Evolutionary conservation across 2,797 vertebrate genomes (phyloP), one percentile per base, ranked within the genome.

Genomic region (Chromis chromis): DNA sequence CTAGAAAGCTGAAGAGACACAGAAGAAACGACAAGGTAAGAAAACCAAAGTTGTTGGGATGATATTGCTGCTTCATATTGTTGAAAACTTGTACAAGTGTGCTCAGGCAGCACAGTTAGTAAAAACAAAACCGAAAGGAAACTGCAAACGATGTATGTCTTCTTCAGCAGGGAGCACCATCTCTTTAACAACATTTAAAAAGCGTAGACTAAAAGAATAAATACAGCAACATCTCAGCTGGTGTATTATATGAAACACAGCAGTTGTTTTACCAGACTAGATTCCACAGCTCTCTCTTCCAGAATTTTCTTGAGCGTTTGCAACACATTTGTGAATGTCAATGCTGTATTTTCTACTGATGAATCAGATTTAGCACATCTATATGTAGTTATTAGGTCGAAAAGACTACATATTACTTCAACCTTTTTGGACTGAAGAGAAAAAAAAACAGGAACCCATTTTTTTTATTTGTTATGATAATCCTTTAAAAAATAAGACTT

Each of bases 1-100:
- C 94, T 81, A 94, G 84, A 87, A 94, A 94, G 80, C 93, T 94
- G 74, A 53, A 77, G 24, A 67, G n/a, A 84, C 16, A 27, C 7
- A 40, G 62, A 9, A 52, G 36, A 3, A 57, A 8, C 11, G 2
- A 12, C 7, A 24, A 7, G 21, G 21, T 50, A 24, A 31, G 14
- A 0, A 50, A 55, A 39, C 44, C n/a, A n/a, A n/a, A 11, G 6
- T 44, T 64, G 56, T 14, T 3, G 0, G 1, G 4, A 39, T 40
- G 48, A 24, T 1, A 28, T 17, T 42, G 9, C 16, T 2, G 27
- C 14, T 68, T 58, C n/a, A 44, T 40, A 31, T 44, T 56, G 9
- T 49, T 22, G 4, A 59, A 33, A 31, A 4, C 16, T 22, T 31
- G 19, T 2, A 69, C 17, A 28, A 4, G 8, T 25, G 10, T 7